Evolutionary conservation across 2,888 invertebrate genomes (phyloP).

Genomic region (Leptothorax acervorum): DNA sequence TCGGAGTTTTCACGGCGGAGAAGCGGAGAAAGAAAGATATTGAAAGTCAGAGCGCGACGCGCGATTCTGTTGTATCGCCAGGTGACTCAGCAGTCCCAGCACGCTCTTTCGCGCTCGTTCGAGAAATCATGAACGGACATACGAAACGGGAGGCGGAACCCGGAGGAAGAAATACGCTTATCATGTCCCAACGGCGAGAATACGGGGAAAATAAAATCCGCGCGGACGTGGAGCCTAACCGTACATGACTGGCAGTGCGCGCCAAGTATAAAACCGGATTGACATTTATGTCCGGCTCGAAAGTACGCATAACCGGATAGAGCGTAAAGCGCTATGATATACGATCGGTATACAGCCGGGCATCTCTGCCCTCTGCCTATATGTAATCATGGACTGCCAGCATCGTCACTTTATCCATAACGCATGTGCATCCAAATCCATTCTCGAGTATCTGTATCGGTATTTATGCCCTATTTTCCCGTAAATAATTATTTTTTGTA

Average conservation of each 20-base stretch:
- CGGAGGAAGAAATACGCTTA: slow-evolving; percentile 63
- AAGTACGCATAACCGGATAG: slow-evolving; percentile 33
- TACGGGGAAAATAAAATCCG: slow-evolving; percentile 69
- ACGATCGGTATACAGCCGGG: neutral
- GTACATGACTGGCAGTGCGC: slow-evolving; percentile 46
- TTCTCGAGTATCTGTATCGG: neutral
- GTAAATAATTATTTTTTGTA: neutral
- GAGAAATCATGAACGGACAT: slow-evolving; percentile 69
- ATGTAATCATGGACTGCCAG: neutral
- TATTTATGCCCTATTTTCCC: neutral
- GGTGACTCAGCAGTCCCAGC: slow-evolving; percentile 73
- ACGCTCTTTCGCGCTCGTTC: slow-evolving; percentile 68
- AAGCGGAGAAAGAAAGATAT: slow-evolving; percentile 42
- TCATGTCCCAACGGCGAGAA: slow-evolving; percentile 41
- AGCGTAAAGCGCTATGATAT: slow-evolving; percentile 39
- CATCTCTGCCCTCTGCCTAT: neutral
- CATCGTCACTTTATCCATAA: slow-evolving; percentile 19
- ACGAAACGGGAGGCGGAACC: slow-evolving; percentile 15
- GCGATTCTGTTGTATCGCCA: slow-evolving; percentile 69
- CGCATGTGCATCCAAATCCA: neutral
- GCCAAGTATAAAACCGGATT: slow-evolving; percentile 58
- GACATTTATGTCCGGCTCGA: slow-evolving; percentile 57
- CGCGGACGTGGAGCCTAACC: slow-evolving; percentile 62
- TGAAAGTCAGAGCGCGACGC: slow-evolving; percentile 66
- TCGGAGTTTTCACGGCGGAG: slow-evolving; percentile 6